Evolutionary conservation across 2,113 vertebrate species (phyloP), one percentile per base, ranked within the genome.

Genomic region (Uria lomvia): DNA sequence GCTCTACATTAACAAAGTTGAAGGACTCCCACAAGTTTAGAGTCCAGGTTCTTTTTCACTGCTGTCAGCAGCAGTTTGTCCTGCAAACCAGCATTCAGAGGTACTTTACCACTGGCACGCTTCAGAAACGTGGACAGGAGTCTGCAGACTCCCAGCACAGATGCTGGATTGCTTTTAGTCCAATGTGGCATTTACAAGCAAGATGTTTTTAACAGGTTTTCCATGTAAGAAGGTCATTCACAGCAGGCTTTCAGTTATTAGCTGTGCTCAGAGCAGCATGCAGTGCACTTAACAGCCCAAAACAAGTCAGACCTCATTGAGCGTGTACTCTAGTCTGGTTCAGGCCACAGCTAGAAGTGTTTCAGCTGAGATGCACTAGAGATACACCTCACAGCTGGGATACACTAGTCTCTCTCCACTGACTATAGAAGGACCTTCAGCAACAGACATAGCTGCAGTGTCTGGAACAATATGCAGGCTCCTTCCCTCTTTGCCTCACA

Each of bases 171-270:
- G 34, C 71, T 92, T 92, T 85, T 76, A 86, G 72, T 66, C 45
- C 50, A 50, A 2, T 7, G 34, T 32, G 45, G 75, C 74, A 70
- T 95, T 96, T 94, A 77, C 83, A 71, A 91, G 72, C 59, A 93
- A 92, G 65, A 49, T 89, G 83, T 47, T 81, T 94, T 81, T 63
- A 89, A 50, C 56, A 84, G 76, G 80, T 71, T 97, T 96, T 45
- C 73, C 24, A 2, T 74, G 73, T 42, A 66, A 67, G 68, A 75
- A 92, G 73, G 70, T 87, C 70, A 87, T 38, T 94, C 88, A 38
- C 88, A 94, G 90, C 87, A 95, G 82, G 67, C 70, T 88, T 89
- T 73, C 73, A 47, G 86, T 45, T 76, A 23, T 66, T 53, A 77
- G 79, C 63, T 79, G 62, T 60, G 58, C 68, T 92, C 68, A 77